phyloP scores from a whole-genome alignment of 2,797 vertebrate genomes.

The Garrulus glandarius region DNA sequence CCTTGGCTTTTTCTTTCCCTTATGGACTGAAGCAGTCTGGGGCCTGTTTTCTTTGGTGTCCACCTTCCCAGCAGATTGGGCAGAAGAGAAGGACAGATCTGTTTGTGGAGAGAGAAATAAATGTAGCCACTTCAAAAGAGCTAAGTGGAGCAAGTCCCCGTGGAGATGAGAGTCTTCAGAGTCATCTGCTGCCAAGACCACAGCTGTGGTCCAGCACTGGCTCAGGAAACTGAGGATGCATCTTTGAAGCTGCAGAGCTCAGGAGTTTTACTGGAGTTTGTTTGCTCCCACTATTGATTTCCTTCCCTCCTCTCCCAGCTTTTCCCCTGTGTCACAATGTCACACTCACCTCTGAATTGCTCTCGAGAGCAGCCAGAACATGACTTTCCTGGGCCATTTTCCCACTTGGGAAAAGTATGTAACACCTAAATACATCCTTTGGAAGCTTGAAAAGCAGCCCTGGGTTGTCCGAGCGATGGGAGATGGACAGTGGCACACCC shows the following conservation, averaged over 20 bases:
- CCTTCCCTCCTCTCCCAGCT: not conserved
- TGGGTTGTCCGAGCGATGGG: fast-evolving
- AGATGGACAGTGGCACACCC: not conserved
- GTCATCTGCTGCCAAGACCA: not conserved
- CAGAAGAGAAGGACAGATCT: not conserved
- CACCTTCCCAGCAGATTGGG: not conserved
- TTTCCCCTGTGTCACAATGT: not conserved
- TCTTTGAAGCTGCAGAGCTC: constrained; percentile 21
- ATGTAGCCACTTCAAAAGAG: not conserved
- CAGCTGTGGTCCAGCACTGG: not conserved
- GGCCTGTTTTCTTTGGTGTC: not conserved
- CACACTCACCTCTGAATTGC: not conserved
- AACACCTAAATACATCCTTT: not conserved
- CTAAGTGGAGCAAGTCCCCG: not conserved
- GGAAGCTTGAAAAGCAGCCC: not conserved
- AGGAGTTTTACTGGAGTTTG: not conserved
- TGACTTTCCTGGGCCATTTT: not conserved
- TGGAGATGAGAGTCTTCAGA: not conserved
- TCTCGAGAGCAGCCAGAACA: not conserved
- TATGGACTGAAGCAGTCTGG: not conserved
- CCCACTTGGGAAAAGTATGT: not conserved
- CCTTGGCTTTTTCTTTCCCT: not conserved
- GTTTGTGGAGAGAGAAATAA: not conserved
- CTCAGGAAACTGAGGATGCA: not conserved
- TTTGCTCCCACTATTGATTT: not conserved